Base-by-base conservation (phyloP, 2,888 invertebrate genomes). In the Coremacera marginata region DNA sequence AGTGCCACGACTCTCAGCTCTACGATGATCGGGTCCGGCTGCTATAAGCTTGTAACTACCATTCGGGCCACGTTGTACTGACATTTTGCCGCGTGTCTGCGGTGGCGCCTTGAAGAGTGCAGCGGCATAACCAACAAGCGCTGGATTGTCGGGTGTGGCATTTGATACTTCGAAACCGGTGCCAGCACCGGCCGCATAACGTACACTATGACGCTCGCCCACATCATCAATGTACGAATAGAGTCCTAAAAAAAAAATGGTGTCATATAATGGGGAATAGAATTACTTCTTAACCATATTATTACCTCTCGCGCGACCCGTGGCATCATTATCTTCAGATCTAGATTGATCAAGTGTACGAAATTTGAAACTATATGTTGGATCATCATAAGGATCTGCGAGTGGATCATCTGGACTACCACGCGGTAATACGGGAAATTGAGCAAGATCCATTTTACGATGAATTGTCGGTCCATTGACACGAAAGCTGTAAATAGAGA, bases 151-250 rank as follows among this genome's bases (percentile, higher is more conserved):
- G 3, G 92, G 92, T 68, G 94, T 93, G 31, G 93, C 93, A 84
- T 95, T 94, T 31, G 93, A 93, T 2, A 95, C 94, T 85, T 94
- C 93, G 88, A 94, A 95, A 0, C 95, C 95, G 0, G 93, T 94
- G 80, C 93, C 93, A 57, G 94, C 91, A 0, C 95, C 94, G 4
- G 95, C 95, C 55, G 94, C 92, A 88, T 94, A 95, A 27, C 94
- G 92, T 0, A 95, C 94, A 82, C 93, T 93, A 84, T 95, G 94
- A 1, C 93, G 90, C 84, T 94, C 94, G 0, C 95, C 95, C 37
- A 94, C 92, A 84, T 95, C 95, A 83, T 95, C 95, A 25, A 94
- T 89, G 85, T 92, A 95, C 0, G 94, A 92, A 85, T 94, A 95
- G 78, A 92, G 91, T 22, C 94, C 94, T 91, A 65, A 0, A 25